A percentile compares a stretch with the other conserved stretches of the same genome.
phyloP scores from a whole-genome alignment of 1,140 invertebrate genomes.

The Antheraea mylitta region DNA sequence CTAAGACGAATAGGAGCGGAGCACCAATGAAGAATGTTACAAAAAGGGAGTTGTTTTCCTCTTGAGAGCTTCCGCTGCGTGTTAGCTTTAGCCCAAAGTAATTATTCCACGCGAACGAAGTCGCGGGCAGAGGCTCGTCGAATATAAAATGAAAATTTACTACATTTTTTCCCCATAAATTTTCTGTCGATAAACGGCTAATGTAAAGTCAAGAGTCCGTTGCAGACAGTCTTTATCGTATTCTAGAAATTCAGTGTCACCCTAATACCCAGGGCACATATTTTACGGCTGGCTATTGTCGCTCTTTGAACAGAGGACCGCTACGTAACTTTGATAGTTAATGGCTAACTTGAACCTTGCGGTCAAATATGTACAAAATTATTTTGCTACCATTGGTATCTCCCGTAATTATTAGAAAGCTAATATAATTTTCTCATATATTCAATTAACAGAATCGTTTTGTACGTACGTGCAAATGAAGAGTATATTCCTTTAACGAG shows the following conservation, averaged over 20 bases:
- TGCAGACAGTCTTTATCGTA: constrained; percentile 39
- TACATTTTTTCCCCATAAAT: not conserved
- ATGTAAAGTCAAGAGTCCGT: constrained; percentile 30
- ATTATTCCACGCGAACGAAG: no score
- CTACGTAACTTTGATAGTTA: constrained; percentile 33
- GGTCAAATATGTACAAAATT: constrained; percentile 27
- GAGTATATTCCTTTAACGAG: no score
- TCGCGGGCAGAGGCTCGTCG: no score
- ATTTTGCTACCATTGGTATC: constrained; percentile 3
- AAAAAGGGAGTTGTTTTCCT: no score
- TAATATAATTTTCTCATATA: no score
- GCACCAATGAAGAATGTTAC: no score
- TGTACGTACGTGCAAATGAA: no score
- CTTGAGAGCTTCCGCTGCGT: no score
- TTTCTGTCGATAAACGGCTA: constrained; percentile 23
- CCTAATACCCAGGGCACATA: constrained; percentile 42
- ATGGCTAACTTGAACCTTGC: constrained; percentile 24
- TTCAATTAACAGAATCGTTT: no score
- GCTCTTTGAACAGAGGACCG: constrained; percentile 33
- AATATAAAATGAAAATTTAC: constrained; percentile 6
- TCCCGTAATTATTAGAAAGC: no score
- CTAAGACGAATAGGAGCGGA: no score
- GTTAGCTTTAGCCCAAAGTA: no score
- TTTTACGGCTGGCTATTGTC: constrained; percentile 51
- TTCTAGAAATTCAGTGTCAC: constrained; percentile 49